phyloP scores from a whole-genome alignment of 2,888 invertebrate species.

The Notocelia uddmanniana region DNA sequence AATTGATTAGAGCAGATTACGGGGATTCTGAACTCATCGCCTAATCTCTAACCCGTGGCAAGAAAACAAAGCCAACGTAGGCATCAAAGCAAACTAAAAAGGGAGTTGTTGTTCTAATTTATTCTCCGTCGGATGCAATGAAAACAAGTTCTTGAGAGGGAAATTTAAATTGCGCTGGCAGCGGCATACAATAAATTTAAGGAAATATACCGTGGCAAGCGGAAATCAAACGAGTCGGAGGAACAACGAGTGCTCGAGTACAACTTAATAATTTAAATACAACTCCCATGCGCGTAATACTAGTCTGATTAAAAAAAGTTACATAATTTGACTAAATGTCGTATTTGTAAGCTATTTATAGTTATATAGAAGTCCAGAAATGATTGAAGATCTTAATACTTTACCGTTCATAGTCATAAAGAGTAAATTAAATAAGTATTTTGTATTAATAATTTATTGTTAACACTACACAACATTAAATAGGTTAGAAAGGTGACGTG shows the following conservation, averaged over 20 bases:
- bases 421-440: no score
- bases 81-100: slow-evolving; percentile 31
- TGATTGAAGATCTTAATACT: no score
- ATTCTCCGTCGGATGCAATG: slow-evolving; percentile 37
- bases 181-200: slow-evolving; percentile 37
- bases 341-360: no score
- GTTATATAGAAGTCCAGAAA: no score
- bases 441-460: no score
- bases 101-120: slow-evolving; percentile 29
- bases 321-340: background rate
- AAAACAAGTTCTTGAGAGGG: slow-evolving; percentile 40
- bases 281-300: background rate
- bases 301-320: background rate
- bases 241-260: slow-evolving; percentile 8
- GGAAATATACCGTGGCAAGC: slow-evolving; percentile 28
- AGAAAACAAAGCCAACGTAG: slow-evolving; percentile 6
- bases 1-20: no score
- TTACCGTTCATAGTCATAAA: no score
- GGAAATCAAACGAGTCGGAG: slow-evolving; percentile 28
- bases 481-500: no score
- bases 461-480: no score
- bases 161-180: slow-evolving; percentile 36
- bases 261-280: background rate
- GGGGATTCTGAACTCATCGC: background rate
- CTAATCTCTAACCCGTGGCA: slow-evolving; percentile 5